Base-by-base conservation (phyloP, 2,888 invertebrate species). In the Orthosia gracilis region DNA sequence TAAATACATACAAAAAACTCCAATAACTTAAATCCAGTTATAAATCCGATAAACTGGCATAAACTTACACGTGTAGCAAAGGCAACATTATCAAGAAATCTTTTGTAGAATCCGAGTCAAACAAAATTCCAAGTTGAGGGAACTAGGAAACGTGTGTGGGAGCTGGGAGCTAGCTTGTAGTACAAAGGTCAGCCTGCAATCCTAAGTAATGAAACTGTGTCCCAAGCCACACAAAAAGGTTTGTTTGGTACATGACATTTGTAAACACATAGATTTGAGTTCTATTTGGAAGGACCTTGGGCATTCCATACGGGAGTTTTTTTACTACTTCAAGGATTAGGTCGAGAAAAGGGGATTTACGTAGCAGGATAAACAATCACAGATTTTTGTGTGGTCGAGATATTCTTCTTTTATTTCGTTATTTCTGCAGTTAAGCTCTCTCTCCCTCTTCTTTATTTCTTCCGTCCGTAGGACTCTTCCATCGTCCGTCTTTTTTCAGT, bases 151-250 rank as follows among this genome's bases (percentile, higher is more conserved):
- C 18, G 23, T 55, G 67, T 7, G 76, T 75, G 68, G 76, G 68
- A 18, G 64, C 0, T 21, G 68, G 76, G 64, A 18, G 64, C 0
- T 21, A n/a, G 23, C 40, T 21, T 26, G n/a, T n/a, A 5, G 23
- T 50, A 15, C 11, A 78, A 64, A 65, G 76, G 68, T 75, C 26
- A 68, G 47, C 18, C 9, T 57, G 49, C 9, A 64, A 23, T 26
- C 45, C 15, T 63, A 50, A 50, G 67, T 58, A 80, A 77, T 63
- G 50, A 64, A 75, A 67, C 13, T 40, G 21, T n/a, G 26, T 80
- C 45, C 54, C n/a, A 59, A 52, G 57, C 52, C 52, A 18, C 47
- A 31, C n/a, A 57, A 18, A 15, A 52, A 23, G 23, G 58, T 40
- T 12, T 31, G 18, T 5, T 18, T 18, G 31, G 45, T 45, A 18